phyloP scores from a whole-genome alignment of 1,140 invertebrate species.

The Drosophila nasuta region DNA sequence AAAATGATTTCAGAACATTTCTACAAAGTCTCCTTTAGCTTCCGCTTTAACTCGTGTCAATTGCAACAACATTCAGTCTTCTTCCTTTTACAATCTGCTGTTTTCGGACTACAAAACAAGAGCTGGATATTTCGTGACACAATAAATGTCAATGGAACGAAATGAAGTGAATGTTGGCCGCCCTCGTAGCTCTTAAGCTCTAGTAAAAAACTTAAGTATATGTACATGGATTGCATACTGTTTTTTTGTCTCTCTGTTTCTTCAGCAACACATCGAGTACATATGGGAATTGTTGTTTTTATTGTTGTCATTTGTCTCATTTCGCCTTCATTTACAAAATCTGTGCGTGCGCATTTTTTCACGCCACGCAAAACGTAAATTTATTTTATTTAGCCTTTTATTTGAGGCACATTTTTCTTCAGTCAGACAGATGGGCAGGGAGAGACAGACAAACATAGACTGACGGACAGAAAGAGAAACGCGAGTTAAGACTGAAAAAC shows the following conservation, averaged over 20 bases:
- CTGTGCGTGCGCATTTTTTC: constrained; percentile 72
- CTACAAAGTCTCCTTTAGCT: background rate
- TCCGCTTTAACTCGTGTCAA: background rate
- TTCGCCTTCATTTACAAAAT: constrained; percentile 77
- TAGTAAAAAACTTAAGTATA: constrained; percentile 17
- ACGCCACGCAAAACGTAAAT: constrained; percentile 75
- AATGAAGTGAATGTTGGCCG: background rate
- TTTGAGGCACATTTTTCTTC: constrained; percentile 74
- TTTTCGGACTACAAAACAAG: background rate
- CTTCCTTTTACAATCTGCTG: background rate
- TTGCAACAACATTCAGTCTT: background rate
- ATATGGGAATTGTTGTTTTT: constrained; percentile 10
- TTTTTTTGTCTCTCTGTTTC: background rate
- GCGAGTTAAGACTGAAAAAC: constrained; percentile 47
- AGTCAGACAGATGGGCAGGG: background rate
- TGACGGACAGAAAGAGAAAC: constrained; percentile 60
- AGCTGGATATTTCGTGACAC: constrained; percentile 23
- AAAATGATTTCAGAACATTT: background rate
- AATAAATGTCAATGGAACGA: constrained; percentile 20
- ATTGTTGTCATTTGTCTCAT: constrained; percentile 39
- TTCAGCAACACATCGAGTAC: background rate
- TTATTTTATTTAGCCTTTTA: constrained; percentile 72
- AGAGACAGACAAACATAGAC: background rate
- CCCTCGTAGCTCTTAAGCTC: constrained; percentile 16
- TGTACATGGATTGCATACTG: constrained; percentile 42